A percentile compares a stretch with the other conserved stretches of the same genome.
Conservation (phyloP, 2,888 invertebrate species). For the Lamproptera curius region DNA sequence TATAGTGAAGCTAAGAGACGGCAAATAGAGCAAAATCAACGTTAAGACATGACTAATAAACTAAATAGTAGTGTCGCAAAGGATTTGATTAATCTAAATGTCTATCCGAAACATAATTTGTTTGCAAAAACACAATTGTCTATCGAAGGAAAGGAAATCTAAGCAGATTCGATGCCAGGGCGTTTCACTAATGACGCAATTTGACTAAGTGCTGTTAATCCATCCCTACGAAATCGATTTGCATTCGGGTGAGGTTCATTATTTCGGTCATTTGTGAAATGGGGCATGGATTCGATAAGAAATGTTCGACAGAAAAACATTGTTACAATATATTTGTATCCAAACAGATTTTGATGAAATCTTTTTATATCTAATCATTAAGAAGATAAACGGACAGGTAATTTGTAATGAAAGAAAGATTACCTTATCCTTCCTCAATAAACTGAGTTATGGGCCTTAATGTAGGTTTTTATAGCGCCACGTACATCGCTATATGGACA, state of each 20-base stretch:
- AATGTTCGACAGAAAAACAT: background rate
- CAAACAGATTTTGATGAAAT: background rate
- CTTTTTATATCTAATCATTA: too few species aligned
- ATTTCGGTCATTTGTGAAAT: constrained; percentile 4
- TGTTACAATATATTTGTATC: too few species aligned
- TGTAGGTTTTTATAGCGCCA: constrained; percentile 3
- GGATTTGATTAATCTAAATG: too few species aligned
- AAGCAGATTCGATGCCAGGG: constrained; percentile 2
- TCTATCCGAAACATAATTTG: too few species aligned
- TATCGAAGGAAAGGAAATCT: constrained; percentile 6
- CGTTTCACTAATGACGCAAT: constrained; percentile 14
- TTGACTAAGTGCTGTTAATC: constrained; percentile 18
- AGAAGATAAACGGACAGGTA: too few species aligned
- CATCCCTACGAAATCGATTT: constrained; percentile 14
- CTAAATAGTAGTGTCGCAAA: too few species aligned
- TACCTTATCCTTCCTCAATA: background rate
- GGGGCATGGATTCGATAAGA: background rate
- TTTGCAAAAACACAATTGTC: background rate
- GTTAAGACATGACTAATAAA: too few species aligned
- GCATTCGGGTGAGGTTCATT: constrained; percentile 16
- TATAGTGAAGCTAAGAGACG: background rate
- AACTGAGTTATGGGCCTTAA: background rate
- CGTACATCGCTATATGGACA: background rate
- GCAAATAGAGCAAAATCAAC: background rate
- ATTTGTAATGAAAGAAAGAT: background rate